These are phyloP conservation scores for Aleadryas rufinucha DNA, from an alignment of 2,113 vertebrate genomes.

Conservation along the genomic window DNA sequence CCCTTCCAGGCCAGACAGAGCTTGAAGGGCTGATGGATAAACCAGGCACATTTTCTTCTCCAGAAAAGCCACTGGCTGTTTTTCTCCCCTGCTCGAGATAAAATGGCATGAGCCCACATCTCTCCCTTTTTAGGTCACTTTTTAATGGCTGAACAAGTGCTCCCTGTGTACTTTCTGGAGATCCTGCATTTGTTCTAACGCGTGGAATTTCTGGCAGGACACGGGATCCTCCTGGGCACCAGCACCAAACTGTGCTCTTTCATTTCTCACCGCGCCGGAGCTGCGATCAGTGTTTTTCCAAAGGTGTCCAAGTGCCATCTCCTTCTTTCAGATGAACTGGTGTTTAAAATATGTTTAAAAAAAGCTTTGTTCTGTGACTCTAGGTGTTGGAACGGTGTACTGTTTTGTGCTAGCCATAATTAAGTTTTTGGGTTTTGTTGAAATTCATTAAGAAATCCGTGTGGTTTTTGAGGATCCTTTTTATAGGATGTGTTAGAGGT, in stretches of 20 bases:
- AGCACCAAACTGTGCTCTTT: background rate
- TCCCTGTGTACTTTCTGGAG: background rate
- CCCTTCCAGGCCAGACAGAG: background rate
- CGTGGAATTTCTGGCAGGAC: background rate
- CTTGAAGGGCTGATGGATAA: background rate
- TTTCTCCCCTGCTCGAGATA: background rate
- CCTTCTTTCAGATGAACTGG: background rate
- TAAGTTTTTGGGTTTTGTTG: background rate
- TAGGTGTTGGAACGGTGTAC: rapidly evolving
- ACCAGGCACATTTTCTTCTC: background rate
- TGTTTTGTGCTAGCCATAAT: background rate
- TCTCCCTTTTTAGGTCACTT: background rate
- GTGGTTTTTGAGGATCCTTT: background rate
- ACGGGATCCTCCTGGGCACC: background rate
- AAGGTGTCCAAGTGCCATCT: background rate
- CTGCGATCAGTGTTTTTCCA: background rate
- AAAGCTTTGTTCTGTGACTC: background rate
- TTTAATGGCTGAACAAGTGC: background rate
- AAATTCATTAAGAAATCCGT: background rate
- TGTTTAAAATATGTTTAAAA: background rate
- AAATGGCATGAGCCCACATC: background rate
- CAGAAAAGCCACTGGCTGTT: background rate
- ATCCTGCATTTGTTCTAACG: background rate
- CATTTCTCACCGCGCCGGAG: background rate
- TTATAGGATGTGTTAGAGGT: background rate